phyloP scores from a whole-genome alignment of 2,113 vertebrate genomes.

The Pteropus alecto region DNA sequence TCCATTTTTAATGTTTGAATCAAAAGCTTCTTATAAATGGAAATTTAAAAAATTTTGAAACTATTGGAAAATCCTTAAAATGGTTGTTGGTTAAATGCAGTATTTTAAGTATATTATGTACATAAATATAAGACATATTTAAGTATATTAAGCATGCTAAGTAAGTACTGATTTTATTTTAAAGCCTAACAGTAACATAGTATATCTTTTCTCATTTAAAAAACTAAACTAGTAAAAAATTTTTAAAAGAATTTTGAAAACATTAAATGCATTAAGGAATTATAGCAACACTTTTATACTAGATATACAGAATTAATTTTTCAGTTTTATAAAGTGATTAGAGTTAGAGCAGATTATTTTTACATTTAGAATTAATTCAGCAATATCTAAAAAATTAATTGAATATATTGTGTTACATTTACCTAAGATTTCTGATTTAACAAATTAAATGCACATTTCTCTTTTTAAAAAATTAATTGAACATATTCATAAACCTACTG shows the following conservation, averaged over 20 bases:
- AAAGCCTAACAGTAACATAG: background rate
- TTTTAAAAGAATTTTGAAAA: conserved; percentile 6
- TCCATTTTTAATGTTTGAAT: background rate
- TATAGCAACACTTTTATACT: background rate
- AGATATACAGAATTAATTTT: background rate
- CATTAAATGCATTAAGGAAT: background rate
- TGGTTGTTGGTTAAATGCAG: background rate
- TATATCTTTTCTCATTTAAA: background rate
- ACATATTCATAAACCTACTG: background rate
- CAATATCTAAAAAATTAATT: background rate
- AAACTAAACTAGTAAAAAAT: background rate
- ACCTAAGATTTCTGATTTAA: conserved; percentile 25
- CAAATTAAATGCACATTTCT: background rate
- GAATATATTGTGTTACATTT: background rate
- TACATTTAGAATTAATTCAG: background rate
- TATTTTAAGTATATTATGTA: background rate
- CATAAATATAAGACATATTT: background rate
- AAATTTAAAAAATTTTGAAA: background rate
- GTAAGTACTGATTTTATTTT: background rate
- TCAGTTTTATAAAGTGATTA: background rate
- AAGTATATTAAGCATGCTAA: background rate
- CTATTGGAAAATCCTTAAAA: background rate
- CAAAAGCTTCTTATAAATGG: background rate
- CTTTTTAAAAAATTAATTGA: background rate
- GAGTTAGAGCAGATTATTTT: background rate